Evolutionary conservation across 2,113 vertebrate species (phyloP), one percentile per base, ranked within the genome.

Genomic region (Shinisaurus crocodilurus): DNA sequence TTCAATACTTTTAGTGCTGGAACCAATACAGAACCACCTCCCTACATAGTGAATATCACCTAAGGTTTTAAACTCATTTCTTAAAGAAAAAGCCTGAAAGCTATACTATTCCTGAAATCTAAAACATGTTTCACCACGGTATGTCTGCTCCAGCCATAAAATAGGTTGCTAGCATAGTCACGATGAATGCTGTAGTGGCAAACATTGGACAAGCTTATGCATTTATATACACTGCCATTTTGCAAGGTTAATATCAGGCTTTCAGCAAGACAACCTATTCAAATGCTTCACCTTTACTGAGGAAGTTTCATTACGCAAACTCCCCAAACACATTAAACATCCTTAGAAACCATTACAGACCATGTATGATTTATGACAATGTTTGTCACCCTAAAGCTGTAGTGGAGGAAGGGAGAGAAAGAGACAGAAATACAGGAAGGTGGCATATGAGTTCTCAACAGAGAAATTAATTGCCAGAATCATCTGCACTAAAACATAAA

Each of bases 381-480:
- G 92, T 88, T 74, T 90, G 87, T 50, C 83, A 82, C 60, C 89
- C 90, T 89, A 45, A 95, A 93, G 88, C 93, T 93, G 76, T 40
- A 79, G 87, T 90, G 74, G 83, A 91, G 2, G n/a, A 5, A 18
- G 1, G 12, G 7, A 37, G 25, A 63, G 43, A 45, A 2, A 50
- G 43, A 48, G 25, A 48, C 20, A 63, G 13, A 45, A 7, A 45
- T 43, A 29, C 50, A 32, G 43, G 37, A 65, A 77, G 43, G 84
- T 80, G 72, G 70, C 79, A 88, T n/a, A n/a, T 86, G 48, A 63
- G 48, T 63, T 80, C 85, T 94, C 43, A 29, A 70, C 29, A 87
- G 29, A 76, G 82, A 89, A 92, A 92, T 88, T 93, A 93, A 94
- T 79, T 96, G 86, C 88, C 91, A 92, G 89, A 92, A 91, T 93